Evolutionary conservation across 2,113 vertebrate genomes (phyloP).

Genomic region (Ovis canadensis): DNA sequence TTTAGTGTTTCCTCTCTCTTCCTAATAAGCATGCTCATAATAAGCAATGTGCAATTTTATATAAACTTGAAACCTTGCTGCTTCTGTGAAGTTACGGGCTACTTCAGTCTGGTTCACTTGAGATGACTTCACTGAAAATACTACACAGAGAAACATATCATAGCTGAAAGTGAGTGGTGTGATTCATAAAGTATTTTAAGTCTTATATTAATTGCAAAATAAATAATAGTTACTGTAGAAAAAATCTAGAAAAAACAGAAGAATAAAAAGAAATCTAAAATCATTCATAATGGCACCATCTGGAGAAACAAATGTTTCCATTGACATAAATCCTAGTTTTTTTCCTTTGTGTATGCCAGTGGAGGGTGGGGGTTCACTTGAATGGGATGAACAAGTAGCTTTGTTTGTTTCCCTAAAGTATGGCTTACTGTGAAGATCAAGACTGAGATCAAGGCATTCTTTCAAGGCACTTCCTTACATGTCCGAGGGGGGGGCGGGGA

Average conservation of each 20-base stretch:
- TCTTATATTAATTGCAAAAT: not conserved
- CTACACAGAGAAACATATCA: constrained; percentile 67
- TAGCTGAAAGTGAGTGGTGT: constrained; percentile 17
- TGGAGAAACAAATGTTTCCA: not conserved
- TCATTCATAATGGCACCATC: not conserved
- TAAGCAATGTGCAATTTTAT: constrained; percentile 74
- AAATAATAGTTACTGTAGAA: not conserved
- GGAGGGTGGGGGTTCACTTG: not conserved
- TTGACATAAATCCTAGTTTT: not conserved
- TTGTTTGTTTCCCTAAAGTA: not conserved
- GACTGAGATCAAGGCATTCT: not conserved
- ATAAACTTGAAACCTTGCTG: constrained; percentile 86
- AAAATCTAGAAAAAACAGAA: not conserved
- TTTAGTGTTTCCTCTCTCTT: not conserved
- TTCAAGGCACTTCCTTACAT: not conserved
- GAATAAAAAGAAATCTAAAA: constrained; percentile 23
- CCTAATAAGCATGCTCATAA: constrained; percentile 13
- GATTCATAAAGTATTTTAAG: not conserved
- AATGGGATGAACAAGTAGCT: not conserved
- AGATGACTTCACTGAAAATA: constrained; percentile 78
- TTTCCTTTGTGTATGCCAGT: not conserved
- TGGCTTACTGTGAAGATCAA: not conserved
- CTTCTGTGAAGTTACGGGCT: constrained; percentile 79
- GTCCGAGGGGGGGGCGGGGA: not conserved
- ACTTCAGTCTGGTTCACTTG: constrained; percentile 89